These are phyloP conservation scores for Geodia barretti DNA, from an alignment of 37 sponge, comb jelly and placozoan species.

Conservation along the genomic window DNA sequence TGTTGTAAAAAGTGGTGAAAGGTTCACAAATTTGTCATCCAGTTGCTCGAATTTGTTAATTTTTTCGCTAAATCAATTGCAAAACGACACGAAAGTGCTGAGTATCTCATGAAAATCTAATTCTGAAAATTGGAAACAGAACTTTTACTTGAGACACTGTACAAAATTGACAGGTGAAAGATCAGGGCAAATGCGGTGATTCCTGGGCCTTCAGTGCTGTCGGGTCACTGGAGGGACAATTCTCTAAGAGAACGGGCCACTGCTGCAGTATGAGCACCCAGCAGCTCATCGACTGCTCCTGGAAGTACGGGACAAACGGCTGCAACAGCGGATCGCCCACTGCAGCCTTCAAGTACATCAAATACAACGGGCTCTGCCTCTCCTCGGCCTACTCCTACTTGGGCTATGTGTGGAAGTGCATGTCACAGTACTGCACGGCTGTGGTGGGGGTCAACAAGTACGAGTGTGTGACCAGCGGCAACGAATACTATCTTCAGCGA, in stretches of 20 bases:
- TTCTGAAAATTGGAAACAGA: not conserved
- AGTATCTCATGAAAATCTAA: no score
- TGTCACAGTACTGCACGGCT: not conserved
- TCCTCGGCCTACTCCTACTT: conserved; percentile 77
- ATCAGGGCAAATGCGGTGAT: conserved; percentile 87
- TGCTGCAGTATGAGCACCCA: conserved; percentile 88
- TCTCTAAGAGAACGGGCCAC: conserved; percentile 38
- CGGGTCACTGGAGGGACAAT: conserved; percentile 82
- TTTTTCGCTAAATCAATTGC: no score
- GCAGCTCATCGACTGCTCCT: conserved; percentile 93
- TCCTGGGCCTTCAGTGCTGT: conserved; percentile 92
- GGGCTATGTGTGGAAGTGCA: conserved; percentile 68
- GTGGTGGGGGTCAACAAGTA: not conserved
- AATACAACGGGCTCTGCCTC: conserved; percentile 72
- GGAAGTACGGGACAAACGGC: conserved; percentile 80
- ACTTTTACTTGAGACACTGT: not conserved
- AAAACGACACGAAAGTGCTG: no score
- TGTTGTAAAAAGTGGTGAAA: no score
- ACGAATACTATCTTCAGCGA: not conserved
- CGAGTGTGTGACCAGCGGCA: not conserved
- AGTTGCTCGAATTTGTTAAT: no score
- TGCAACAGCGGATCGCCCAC: conserved; percentile 85
- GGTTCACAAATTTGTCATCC: no score
- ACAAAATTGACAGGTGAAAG: conserved; percentile 64
- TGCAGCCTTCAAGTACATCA: conserved; percentile 81